Percentiles rank a stretch among this genome's conserved stretches.
Conservation (phyloP, 2,113 vertebrate genomes). For the Saccopteryx bilineata region DNA sequence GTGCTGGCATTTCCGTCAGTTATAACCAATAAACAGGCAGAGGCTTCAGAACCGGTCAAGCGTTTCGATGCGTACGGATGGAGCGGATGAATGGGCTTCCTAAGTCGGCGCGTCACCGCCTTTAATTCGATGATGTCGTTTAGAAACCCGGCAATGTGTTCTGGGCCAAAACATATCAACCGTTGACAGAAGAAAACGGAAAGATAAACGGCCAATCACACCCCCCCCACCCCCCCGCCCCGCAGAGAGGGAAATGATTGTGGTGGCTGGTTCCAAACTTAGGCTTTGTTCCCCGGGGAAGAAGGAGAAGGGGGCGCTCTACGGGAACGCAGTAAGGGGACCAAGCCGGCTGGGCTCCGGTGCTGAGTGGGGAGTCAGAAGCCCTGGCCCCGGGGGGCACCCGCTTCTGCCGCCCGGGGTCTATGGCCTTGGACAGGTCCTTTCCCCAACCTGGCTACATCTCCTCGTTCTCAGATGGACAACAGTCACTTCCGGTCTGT, state of each 20-base stretch:
- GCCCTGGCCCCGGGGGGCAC: not conserved
- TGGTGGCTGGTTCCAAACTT: not conserved
- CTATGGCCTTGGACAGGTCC: not conserved
- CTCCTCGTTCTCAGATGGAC: not conserved
- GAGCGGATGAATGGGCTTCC: conserved; percentile 53
- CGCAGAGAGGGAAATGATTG: conserved; percentile 5
- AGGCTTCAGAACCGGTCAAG: conserved; percentile 64
- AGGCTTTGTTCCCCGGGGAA: not conserved
- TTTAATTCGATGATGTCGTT: conserved; percentile 76
- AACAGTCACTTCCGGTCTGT: not conserved
- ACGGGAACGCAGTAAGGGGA: not conserved
- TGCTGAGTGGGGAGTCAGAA: not conserved
- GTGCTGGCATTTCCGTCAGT: conserved; percentile 62
- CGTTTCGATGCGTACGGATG: conserved; percentile 67
- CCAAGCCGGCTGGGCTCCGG: not conserved
- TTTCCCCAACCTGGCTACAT: not conserved
- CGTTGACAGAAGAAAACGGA: conserved; percentile 71
- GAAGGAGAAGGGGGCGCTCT: not conserved
- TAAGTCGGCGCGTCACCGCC: conserved; percentile 56
- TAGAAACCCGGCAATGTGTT: conserved; percentile 61
- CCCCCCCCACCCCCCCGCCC: not conserved
- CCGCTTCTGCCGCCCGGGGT: not conserved
- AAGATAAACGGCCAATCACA: conserved; percentile 65
- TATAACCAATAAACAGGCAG: conserved; percentile 64
- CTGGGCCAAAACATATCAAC: conserved; percentile 39